phyloP scores from a whole-genome alignment of 1,140 invertebrate genomes.

The Manduca sexta region DNA sequence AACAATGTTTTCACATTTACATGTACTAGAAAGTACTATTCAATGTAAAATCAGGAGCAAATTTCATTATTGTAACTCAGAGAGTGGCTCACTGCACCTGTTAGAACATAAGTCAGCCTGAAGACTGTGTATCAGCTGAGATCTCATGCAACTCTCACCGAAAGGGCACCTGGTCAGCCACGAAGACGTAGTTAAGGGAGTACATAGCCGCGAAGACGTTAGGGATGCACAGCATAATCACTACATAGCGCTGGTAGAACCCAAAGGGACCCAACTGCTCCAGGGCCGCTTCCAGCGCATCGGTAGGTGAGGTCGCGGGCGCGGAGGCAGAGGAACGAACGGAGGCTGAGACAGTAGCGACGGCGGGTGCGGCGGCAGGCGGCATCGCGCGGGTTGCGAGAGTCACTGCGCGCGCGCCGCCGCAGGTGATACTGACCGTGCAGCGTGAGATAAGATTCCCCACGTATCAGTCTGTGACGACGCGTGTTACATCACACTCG shows the following conservation, averaged over 20 bases:
- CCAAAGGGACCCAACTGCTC: conserved; percentile 63
- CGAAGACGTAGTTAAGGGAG: conserved; percentile 72
- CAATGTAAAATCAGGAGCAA: too few species aligned
- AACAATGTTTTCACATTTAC: too few species aligned
- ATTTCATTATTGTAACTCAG: too few species aligned
- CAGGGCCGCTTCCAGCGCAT: conserved; percentile 41
- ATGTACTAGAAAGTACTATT: too few species aligned
- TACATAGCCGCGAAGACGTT: conserved; percentile 71
- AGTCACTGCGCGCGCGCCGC: not conserved
- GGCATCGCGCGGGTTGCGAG: not conserved
- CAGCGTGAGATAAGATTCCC: not conserved
- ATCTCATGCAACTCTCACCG: conserved; percentile 48
- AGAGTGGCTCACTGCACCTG: too few species aligned
- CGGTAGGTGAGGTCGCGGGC: conserved; percentile 5
- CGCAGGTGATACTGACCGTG: not conserved
- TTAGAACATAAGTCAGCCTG: too few species aligned
- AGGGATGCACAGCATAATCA: conserved; percentile 69
- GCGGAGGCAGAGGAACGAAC: too few species aligned
- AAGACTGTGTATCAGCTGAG: too few species aligned
- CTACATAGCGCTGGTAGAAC: conserved; percentile 70
- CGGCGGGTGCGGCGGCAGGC: not conserved
- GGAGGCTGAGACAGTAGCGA: not conserved
- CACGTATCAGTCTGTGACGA: not conserved
- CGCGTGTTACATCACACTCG: not conserved
- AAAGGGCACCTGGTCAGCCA: conserved; percentile 72